Evolutionary conservation across 92 coral and sea anemone genomes (phyloP), one percentile per base, ranked within the genome.

Genomic region (Porites divaricata): DNA sequence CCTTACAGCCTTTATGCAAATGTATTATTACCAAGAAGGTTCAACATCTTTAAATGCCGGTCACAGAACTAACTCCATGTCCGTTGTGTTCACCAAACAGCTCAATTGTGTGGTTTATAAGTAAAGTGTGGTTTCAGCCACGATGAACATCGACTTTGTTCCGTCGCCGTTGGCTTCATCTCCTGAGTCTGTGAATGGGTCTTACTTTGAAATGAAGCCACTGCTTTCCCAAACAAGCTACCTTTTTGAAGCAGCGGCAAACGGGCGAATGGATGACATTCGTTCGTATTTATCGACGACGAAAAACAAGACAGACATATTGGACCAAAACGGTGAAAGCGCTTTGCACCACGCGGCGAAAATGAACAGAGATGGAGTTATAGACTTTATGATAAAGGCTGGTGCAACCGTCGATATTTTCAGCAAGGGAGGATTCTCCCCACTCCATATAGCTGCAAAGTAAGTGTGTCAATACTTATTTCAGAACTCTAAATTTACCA

Each of bases 371-470:
- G 83, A 23, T 7, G 80, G 80, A 4, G 85, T 70, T 23, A 51
- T 91, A 7, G 85, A 81, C 1, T 79, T 73, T 2, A 63, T 91
- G 66, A 17, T 86, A 1, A 88, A 83, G 9, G 76, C 78, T 13
- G 94, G 91, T 17, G 94, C 90, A 45, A 69, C 73, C 16, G 86
- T 83, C 8, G 78, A 93, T 77, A 58, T 78, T 0, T 62, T 73
- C 70, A 82, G 81, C 73, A 58, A 53, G 5, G 93, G 81, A 1
- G 88, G 90, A 2, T 49, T 91, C 24, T 88, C 96, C 0, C 91
- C 96, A 41, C 85, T 93, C 56, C 96, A 91, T 59, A 25, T 91
- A 1, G 96, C 95, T n/a, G 74, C 91, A 67, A 91, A 88, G 96
- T 93, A 86, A 91, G 74, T 21, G 62, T 25, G 6, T 8, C 9